Evolutionary conservation across 1,140 invertebrate genomes (phyloP), one percentile per base, ranked within the genome.

Genomic region (Bombus confusus): DNA sequence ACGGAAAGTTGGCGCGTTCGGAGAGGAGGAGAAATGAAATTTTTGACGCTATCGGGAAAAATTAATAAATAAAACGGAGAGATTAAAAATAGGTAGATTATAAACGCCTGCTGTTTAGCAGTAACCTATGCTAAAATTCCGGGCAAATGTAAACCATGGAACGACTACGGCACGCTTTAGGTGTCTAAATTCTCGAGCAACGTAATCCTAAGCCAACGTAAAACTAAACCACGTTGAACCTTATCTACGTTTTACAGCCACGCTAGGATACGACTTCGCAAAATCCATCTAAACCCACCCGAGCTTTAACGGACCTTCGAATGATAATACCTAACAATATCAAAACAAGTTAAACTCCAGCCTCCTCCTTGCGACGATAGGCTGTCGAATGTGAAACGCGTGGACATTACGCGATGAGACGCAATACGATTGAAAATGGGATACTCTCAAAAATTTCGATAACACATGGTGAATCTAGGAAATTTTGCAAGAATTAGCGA

Each of bases 201-300:
- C 34, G 34, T 47, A 73, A 73, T 73, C 71, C 71, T 73, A 73
- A 73, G 28, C 31, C 25, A 31, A 22, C 47, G 74, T 76, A 76
- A 76, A 76, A 76, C 52, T 76, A 76, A 76, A 76, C 74, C 74
- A 37, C 34, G 74, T 22, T 39, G 41, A 59, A 76, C 47, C 74
- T 76, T 76, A 76, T 76, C 74, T 76, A 59, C 52, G 52, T 76
- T 57, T 57, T 59, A 52, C 74, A 76, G 74, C 52, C 74, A 18
- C 47, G 52, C 74, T 15, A n/a, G 43, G 47, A 34, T 59, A 59
- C 25, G 31, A 57, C n/a, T 57, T 31, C 0, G 25, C 31, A 15
- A 75, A 57, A 57, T 75, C 39, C n/a, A 37, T 37, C 74, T 37
- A 57, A 75, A 39, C 34, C 31, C 59, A 59, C 22, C 74, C 37